Percentiles rank a stretch among this genome's conserved stretches.
Evolutionary conservation across 2,888 invertebrate species (phyloP).

Genomic region (Antitype chi): DNA sequence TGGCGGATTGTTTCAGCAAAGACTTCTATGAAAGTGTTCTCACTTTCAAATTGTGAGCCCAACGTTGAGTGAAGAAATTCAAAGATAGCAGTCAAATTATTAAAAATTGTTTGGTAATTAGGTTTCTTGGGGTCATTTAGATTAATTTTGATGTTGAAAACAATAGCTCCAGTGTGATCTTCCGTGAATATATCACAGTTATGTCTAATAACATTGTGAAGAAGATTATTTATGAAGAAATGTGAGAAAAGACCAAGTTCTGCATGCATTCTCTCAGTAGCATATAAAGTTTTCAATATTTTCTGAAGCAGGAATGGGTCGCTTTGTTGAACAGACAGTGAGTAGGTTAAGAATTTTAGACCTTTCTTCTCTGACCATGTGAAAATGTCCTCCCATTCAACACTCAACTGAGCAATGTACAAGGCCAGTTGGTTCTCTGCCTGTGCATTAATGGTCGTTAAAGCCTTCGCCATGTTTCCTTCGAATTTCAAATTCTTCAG

Average conservation of each 20-base stretch:
- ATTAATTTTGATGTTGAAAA: conserved; percentile 85
- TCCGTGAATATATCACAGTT: conserved; percentile 87
- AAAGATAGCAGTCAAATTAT: conserved; percentile 86
- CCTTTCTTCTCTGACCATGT: conserved; percentile 84
- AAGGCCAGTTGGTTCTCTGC: conserved; percentile 84
- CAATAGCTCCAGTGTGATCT: conserved; percentile 84
- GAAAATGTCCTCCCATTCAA: conserved; percentile 87
- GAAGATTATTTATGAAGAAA: conserved; percentile 83
- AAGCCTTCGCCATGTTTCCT: conserved; percentile 77
- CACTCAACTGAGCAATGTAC: conserved; percentile 83
- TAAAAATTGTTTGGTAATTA: conserved; percentile 84
- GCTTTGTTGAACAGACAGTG: conserved; percentile 84
- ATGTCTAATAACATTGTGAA: conserved; percentile 84
- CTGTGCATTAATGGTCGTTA: conserved; percentile 78
- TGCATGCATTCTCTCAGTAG: conserved; percentile 82
- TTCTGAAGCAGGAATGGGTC: conserved; percentile 83
- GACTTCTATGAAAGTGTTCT: conserved; percentile 83
- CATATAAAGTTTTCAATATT: conserved; percentile 83
- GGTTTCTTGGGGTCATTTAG: conserved; percentile 80
- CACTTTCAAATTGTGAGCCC: conserved; percentile 83
- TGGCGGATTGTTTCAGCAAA: conserved; percentile 82
- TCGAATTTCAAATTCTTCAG: conserved; percentile 78
- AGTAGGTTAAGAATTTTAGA: conserved; percentile 80
- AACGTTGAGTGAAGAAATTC: conserved; percentile 87
- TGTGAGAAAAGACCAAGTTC: conserved; percentile 86